Evolutionary conservation across 2,888 invertebrate genomes (phyloP).

Genomic region (Troides aeacus): DNA sequence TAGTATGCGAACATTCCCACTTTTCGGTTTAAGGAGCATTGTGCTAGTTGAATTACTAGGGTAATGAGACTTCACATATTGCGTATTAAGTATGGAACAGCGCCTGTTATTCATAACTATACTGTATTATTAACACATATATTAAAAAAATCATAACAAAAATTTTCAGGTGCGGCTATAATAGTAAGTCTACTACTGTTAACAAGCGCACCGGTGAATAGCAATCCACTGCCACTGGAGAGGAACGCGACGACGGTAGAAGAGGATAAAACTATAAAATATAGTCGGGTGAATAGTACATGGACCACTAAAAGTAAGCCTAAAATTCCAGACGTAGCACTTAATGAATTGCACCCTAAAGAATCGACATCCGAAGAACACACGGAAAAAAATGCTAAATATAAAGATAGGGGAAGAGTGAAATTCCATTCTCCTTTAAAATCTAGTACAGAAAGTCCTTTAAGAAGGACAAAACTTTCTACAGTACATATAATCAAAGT

Average conservation of each 20-base stretch:
- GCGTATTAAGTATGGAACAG: too few relatives aligned
- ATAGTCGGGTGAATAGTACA: slow-evolving; percentile 47
- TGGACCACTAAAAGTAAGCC: slow-evolving; percentile 48
- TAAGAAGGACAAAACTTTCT: slow-evolving; percentile 47
- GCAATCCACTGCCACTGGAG: slow-evolving; percentile 58
- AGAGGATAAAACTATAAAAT: slow-evolving; percentile 52
- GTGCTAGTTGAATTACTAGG: too few relatives aligned
- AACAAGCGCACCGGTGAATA: slow-evolving; percentile 58
- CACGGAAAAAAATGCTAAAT: slow-evolving; percentile 72
- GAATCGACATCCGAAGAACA: slow-evolving; percentile 67
- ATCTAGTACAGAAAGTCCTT: slow-evolving; percentile 51
- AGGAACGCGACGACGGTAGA: slow-evolving; percentile 52
- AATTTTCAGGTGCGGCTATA: slow-evolving; percentile 71
- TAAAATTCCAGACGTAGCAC: slow-evolving; percentile 58
- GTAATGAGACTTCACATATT: too few relatives aligned
- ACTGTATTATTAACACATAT: background rate
- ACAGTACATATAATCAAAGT: slow-evolving; percentile 54
- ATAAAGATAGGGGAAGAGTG: slow-evolving; percentile 71
- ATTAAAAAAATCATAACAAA: slow-evolving; percentile 13
- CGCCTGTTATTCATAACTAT: too few relatives aligned
- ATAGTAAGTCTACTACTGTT: slow-evolving; percentile 72
- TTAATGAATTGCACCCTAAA: slow-evolving; percentile 68
- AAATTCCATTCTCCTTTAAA: slow-evolving; percentile 52
- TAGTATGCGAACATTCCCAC: too few relatives aligned
- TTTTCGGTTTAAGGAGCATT: too few relatives aligned